A percentile compares a stretch with the other conserved stretches of the same genome.
Evolutionary conservation across 35 echinoderm and acorn worm species (phyloP).

Genomic region (Anneissia japonica): DNA sequence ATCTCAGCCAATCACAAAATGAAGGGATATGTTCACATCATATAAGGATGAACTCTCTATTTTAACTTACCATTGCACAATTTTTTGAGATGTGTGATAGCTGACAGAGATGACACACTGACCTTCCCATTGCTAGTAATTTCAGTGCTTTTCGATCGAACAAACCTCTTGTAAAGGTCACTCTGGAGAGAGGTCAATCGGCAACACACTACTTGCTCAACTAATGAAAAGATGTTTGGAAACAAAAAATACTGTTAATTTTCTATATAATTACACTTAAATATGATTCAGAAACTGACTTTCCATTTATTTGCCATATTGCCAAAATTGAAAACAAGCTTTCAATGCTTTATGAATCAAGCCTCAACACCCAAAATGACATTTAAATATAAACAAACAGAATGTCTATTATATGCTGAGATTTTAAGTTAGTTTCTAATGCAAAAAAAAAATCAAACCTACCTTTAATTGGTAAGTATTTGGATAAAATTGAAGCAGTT

Average conservation of each 20-base stretch:
- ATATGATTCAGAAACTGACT: too few species aligned
- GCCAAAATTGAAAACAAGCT: too few species aligned
- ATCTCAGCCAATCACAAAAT: too few species aligned
- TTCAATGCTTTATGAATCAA: too few species aligned
- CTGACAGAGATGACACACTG: slow-evolving; percentile 65
- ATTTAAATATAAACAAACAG: too few species aligned
- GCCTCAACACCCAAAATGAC: too few species aligned
- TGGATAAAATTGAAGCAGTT: slow-evolving; percentile 80
- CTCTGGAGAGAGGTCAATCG: slow-evolving; percentile 51
- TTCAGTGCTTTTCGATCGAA: slow-evolving; percentile 41
- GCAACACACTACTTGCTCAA: slow-evolving; percentile 85
- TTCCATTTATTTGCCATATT: too few species aligned
- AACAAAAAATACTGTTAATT: neutral
- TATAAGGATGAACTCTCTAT: too few species aligned
- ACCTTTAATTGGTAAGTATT: slow-evolving; percentile 94
- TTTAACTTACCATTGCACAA: slow-evolving; percentile 98
- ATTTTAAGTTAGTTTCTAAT: too few species aligned
- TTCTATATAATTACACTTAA: too few species aligned
- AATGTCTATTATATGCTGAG: too few species aligned
- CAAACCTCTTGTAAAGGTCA: slow-evolving; percentile 62
- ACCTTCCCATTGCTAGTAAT: slow-evolving; percentile 24
- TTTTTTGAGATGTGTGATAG: slow-evolving; percentile 91
- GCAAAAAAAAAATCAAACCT: slow-evolving; percentile 2
- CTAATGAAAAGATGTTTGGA: slow-evolving; percentile 16
- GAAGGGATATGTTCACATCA: too few species aligned